Conservation (phyloP, 2,888 invertebrate genomes). For the Drosophila meridiana region DNA sequence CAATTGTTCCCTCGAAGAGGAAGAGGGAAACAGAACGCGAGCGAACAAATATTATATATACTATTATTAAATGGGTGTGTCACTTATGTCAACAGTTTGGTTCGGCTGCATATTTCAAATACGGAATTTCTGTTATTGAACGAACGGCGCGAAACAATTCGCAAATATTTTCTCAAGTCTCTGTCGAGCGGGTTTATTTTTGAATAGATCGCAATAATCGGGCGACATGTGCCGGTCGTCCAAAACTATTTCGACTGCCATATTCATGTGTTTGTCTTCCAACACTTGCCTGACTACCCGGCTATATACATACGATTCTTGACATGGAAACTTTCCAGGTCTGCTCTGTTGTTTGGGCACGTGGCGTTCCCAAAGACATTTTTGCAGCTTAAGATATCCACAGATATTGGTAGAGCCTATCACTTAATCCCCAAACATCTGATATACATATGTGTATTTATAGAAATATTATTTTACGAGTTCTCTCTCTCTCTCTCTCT, state of each 20-base stretch:
- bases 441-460: too few species aligned
- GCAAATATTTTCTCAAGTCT: slow-evolving; percentile 54
- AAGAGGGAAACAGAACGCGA: neutral
- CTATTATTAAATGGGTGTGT: slow-evolving; percentile 47
- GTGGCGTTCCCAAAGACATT: slow-evolving; percentile 33
- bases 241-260: slow-evolving; percentile 27
- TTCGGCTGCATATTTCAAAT: slow-evolving; percentile 31
- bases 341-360: slow-evolving; percentile 22
- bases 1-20: neutral
- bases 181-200: slow-evolving; percentile 29
- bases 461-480: neutral
- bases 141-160: slow-evolving; percentile 26
- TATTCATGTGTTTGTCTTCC: slow-evolving; percentile 20
- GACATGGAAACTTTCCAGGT: slow-evolving; percentile 36
- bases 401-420: neutral
- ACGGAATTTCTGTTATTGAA: slow-evolving; percentile 65
- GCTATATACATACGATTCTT: neutral
- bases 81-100: slow-evolving; percentile 57
- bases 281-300: slow-evolving; percentile 25
- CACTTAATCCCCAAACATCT: slow-evolving; percentile 22
- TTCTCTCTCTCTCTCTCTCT: too few species aligned
- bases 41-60: slow-evolving; percentile 8
- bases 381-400: slow-evolving; percentile 2
- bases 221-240: slow-evolving; percentile 16
- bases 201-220: slow-evolving; percentile 25